Conservation (phyloP, 2,888 invertebrate species). For the Tridacna crocea region DNA sequence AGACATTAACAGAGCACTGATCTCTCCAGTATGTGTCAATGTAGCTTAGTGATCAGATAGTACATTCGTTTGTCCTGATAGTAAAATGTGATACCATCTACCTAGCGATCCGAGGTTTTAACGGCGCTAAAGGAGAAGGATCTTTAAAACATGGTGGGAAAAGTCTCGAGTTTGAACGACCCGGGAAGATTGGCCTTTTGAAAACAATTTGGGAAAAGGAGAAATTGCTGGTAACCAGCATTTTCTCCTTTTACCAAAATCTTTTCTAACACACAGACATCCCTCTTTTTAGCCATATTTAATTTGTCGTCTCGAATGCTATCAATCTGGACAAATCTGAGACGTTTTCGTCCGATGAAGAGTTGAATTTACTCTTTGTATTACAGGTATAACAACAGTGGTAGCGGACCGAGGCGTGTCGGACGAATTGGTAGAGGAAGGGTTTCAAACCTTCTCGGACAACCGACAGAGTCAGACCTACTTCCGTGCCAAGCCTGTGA, state of each 20-base stretch:
- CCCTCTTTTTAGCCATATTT: too few relatives aligned
- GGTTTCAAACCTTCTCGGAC: slow-evolving; percentile 62
- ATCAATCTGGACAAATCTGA: background rate
- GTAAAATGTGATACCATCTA: too few relatives aligned
- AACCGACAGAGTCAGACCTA: slow-evolving; percentile 64
- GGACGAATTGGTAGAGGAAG: slow-evolving; percentile 68
- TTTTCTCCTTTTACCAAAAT: background rate
- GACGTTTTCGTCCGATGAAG: background rate
- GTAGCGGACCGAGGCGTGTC: slow-evolving; percentile 68
- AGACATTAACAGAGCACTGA: too few relatives aligned
- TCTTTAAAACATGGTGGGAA: too few relatives aligned
- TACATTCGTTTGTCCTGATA: too few relatives aligned
- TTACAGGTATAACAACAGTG: slow-evolving; percentile 65
- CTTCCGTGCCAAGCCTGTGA: slow-evolving; percentile 60
- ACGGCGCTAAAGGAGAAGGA: too few relatives aligned
- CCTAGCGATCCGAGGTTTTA: too few relatives aligned
- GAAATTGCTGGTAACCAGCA: background rate
- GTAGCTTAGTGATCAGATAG: too few relatives aligned
- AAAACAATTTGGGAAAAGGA: background rate
- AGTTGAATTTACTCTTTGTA: background rate
- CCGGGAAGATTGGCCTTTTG: background rate
- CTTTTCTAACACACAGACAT: too few relatives aligned
- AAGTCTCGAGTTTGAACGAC: too few relatives aligned
- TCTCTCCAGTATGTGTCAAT: too few relatives aligned
- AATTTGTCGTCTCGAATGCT: background rate